Evolutionary conservation across 2,797 vertebrate genomes (phyloP), one percentile per base, ranked within the genome.

Genomic region (Bothrops alternatus): DNA sequence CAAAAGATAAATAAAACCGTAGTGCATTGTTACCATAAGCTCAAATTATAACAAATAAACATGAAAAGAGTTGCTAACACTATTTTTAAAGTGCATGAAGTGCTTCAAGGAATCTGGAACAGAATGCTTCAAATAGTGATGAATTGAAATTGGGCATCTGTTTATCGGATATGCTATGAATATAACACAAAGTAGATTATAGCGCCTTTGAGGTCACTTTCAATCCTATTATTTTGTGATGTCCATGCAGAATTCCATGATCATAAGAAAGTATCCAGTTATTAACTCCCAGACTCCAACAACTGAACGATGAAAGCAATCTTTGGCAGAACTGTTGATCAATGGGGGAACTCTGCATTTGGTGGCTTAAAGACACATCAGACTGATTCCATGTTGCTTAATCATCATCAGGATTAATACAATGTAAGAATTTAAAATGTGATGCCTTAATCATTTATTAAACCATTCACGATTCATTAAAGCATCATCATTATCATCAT

Each of bases 1-100:
- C 18, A 92, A 7, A 88, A 86, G 90, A 90, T 95, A 92, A 96
- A 55, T 13, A 2, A 7, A 85, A 47, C 0, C 13, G 6, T 37
- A 88, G 26, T 5, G 18, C 28, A 28, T 55, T 50, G 14, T 28
- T 37, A 88, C 28, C 13, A 14, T 20, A 73, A 4, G 0, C 23
- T 89, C 63, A 78, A 56, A 87, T 23, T n/a, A n/a, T 32, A 13
- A 28, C 26, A 20, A 12, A 0, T 47, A 57, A 3, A 88, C 92
- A 93, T 90, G 56, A 90, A 28, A 28, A 82, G 0, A 16, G 5
- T 47, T 14, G 8, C 32, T 25, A 37, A 56, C 57, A 28, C 56
- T 88, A 60, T 82, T 86, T 91, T 32, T 2, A 47, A 57, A 56
- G n/a, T 57, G 3, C n/a, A n/a, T 42, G 10, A 26, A 88, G 37